These are phyloP conservation scores for Pseudonaja textilis DNA, from an alignment of 2,113 vertebrate genomes.

Conservation along the genomic window DNA sequence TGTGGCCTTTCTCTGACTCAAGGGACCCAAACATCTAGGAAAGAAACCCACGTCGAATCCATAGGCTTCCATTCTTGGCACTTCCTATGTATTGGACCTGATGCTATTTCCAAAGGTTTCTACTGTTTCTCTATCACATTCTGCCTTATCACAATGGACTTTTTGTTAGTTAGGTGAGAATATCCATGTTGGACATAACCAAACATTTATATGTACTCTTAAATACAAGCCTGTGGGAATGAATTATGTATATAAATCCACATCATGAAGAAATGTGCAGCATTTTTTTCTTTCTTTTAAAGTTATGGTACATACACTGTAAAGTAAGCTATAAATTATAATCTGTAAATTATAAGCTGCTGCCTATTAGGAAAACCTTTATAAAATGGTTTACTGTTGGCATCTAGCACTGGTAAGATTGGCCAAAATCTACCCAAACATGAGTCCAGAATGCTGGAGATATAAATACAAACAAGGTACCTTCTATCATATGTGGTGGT, in stretches of 20 bases:
- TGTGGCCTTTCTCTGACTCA: not conserved
- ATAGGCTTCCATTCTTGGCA: not conserved
- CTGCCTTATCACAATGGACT: not conserved
- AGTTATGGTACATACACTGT: not conserved
- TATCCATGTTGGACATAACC: not conserved
- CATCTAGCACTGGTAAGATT: too few relatives aligned
- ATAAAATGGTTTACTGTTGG: too few relatives aligned
- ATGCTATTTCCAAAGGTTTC: not conserved
- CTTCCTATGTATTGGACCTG: not conserved
- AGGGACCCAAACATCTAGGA: not conserved
- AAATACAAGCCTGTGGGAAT: not conserved
- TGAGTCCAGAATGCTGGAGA: too few relatives aligned
- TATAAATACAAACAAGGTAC: too few relatives aligned
- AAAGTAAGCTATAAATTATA: not conserved
- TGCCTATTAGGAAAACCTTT: too few relatives aligned
- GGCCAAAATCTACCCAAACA: too few relatives aligned
- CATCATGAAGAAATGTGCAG: not conserved
- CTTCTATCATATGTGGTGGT: too few relatives aligned
- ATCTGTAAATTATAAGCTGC: too few relatives aligned
- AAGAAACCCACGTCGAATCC: not conserved
- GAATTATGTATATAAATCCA: not conserved
- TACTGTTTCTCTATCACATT: not conserved
- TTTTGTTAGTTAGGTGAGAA: not conserved
- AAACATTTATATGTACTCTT: not conserved
- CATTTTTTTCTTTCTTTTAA: not conserved